Base-by-base conservation (phyloP, 2,113 vertebrate genomes). In the Spilogale gracilis region DNA sequence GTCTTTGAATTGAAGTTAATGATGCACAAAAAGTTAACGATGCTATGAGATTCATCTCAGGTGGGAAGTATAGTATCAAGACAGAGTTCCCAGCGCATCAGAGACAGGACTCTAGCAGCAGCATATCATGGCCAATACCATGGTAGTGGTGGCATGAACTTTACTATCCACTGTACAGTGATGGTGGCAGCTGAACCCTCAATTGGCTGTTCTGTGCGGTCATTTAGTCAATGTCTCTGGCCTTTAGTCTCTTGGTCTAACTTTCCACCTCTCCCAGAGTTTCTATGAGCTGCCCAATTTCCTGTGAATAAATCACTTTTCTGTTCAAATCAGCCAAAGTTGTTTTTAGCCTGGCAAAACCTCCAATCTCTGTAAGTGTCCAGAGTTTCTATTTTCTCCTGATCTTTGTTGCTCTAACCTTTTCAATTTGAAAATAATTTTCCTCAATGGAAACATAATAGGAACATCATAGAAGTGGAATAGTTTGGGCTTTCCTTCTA, bases 351-450 rank as follows among this genome's bases (percentile, higher is more conserved):
- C 6, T 83, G 58, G 87, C 12, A 87, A 79, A 93, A 63, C 18
- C 38, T 94, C 25, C 45, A 50, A 60, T 91, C 11, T 83, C 79
- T 58, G 2, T 65, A 87, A 83, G 17, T 88, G 38, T 73, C 73
- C 52, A 74, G 43, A n/a, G 50, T 74, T 95, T 88, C 23, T 92
- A 43, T 89, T 95, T 94, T 94, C 73, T 95, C 45, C 43, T 88
- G 50, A 38, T 87, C 50, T 89, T 95, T 92, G 13, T 88, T 79
- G 21, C 92, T 94, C 30, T 27, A 56, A 84, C 11, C 27, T 95
- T 85, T 96, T 79, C 81, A 52, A 90, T 91, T 94, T 93, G 45
- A 94, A 96, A 93, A 91, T 95, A 89, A 20, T 94, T 92, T 94
- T 79, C 48, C n/a, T 80, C 69, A 71, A 21, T 73, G 78, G n/a